Evolutionary conservation across 1,140 invertebrate genomes (phyloP), one percentile per base, ranked within the genome.

Genomic region (Pseudomyrmex dendroicus): DNA sequence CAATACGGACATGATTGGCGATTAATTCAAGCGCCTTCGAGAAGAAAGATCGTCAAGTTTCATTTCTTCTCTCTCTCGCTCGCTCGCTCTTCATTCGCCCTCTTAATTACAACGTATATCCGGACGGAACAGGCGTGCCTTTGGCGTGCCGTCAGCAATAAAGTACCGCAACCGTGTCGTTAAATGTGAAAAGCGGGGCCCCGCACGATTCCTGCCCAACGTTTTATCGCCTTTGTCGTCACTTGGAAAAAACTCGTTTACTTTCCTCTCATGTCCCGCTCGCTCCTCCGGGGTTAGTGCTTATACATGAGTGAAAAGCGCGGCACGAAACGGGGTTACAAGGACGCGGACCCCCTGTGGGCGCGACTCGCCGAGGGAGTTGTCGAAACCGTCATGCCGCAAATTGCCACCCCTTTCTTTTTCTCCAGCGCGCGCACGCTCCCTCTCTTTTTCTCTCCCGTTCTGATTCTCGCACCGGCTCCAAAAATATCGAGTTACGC

Each of bases 401-500:
- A 68, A 84, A 74, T 70, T 61, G 74, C 56, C 68, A 82, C 54
- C 54, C 62, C 44, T 64, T 15, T 63, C 35, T 15, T 35, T 63
- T 2, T n/a, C 8, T 46, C 35, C 35, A 35, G 5, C 35, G 35
- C 35, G 35, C 35, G 35, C 35, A 7, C 5, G 35, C 35, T 25
- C 22, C n/a, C 50, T 13, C 25, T 10, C 62, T 12, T 50, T 56
- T n/a, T n/a, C 44, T 25, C 46, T 44, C 20, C 48, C 52, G 44
- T 25, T 66, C 61, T 63, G 10, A 67, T 35, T 46, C 25, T 80
- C 54, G 68, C 67, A 67, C 52, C 63, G 15, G 67, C 63, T 83
- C 86, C 73, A 66, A 86, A 87, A 86, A 84, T 88, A 88, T 87
- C 86, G 70, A 66, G 72, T 87, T 84, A 70, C 85, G 20, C 59